A percentile compares a stretch with the other conserved stretches of the same genome.
Conservation (phyloP, 2,797 vertebrate species). For the Epinephelus coioides region DNA sequence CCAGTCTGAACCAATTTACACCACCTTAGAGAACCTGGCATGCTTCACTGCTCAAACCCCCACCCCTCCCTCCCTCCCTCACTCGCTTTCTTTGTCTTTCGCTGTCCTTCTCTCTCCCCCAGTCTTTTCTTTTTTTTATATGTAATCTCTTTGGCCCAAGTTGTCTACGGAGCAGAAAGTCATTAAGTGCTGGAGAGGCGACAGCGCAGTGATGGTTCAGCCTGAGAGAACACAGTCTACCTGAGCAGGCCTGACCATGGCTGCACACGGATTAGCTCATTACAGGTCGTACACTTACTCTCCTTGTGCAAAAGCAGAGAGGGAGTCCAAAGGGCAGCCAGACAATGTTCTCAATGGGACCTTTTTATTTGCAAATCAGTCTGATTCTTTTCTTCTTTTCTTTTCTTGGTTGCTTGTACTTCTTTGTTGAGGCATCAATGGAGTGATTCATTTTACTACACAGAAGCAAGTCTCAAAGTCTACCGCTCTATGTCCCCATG, state of each 20-base stretch:
- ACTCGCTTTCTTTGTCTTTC: constrained; percentile 47
- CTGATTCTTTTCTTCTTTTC: constrained; percentile 26
- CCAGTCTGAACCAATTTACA: constrained; percentile 72
- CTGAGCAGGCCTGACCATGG: constrained; percentile 59
- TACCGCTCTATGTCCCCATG: background rate
- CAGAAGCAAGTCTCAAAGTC: background rate
- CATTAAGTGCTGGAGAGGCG: constrained; percentile 79
- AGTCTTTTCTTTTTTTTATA: constrained; percentile 64
- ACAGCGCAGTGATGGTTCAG: constrained; percentile 79
- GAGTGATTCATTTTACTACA: constrained; percentile 11
- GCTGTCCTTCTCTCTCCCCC: constrained; percentile 36
- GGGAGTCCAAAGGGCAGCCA: constrained; percentile 54
- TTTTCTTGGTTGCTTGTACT: constrained; percentile 24
- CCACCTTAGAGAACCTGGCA: constrained; percentile 59
- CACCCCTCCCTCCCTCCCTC: constrained; percentile 4
- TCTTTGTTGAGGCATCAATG: constrained; percentile 17
- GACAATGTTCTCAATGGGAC: constrained; percentile 56
- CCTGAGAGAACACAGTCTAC: constrained; percentile 79
- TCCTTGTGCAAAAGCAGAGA: constrained; percentile 37
- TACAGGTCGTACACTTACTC: constrained; percentile 65
- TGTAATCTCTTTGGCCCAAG: constrained; percentile 75
- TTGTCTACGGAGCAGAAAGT: constrained; percentile 81
- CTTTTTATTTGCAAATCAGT: constrained; percentile 64
- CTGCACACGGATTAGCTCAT: constrained; percentile 80
- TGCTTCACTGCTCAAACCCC: constrained; percentile 57